Conservation (phyloP, 1,140 invertebrate genomes). For the Brachionus manjavacas region DNA sequence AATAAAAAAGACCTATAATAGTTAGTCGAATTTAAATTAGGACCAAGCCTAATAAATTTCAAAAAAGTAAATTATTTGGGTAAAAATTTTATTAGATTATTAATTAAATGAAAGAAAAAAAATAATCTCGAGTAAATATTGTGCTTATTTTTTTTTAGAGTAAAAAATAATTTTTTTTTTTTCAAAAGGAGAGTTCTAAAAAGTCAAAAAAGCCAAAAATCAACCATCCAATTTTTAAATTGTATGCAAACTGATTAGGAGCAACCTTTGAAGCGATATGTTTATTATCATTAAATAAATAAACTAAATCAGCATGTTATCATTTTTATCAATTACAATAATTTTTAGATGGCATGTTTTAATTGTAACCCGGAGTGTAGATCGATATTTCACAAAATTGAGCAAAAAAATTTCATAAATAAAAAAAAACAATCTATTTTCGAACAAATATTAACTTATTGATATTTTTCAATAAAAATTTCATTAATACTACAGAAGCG, state of each 20-base stretch:
- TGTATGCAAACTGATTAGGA: background rate
- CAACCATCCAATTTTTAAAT: background rate
- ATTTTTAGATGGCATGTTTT: background rate
- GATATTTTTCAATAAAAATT: background rate
- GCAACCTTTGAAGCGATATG: background rate
- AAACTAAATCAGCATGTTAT: background rate
- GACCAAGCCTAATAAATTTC: too few relatives aligned
- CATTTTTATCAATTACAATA: conserved; percentile 1
- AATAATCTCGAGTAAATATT: too few relatives aligned
- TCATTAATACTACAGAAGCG: background rate
- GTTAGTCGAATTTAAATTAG: too few relatives aligned
- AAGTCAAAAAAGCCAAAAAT: background rate
- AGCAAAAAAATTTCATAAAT: background rate
- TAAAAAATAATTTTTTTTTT: too few relatives aligned
- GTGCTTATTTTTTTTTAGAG: too few relatives aligned
- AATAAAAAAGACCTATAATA: too few relatives aligned
- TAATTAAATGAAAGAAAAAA: too few relatives aligned
- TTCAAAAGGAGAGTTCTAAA: too few relatives aligned
- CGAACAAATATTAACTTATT: background rate
- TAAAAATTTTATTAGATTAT: too few relatives aligned
- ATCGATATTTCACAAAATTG: background rate
- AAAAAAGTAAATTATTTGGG: too few relatives aligned
- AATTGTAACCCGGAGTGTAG: background rate
- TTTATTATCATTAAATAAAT: background rate
- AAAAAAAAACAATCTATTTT: background rate